A percentile compares a stretch with the other conserved stretches of the same genome.
These are phyloP conservation scores for Sminthurinus aureus DNA, from an alignment of 2,888 invertebrate genomes.

Conservation along the genomic window DNA sequence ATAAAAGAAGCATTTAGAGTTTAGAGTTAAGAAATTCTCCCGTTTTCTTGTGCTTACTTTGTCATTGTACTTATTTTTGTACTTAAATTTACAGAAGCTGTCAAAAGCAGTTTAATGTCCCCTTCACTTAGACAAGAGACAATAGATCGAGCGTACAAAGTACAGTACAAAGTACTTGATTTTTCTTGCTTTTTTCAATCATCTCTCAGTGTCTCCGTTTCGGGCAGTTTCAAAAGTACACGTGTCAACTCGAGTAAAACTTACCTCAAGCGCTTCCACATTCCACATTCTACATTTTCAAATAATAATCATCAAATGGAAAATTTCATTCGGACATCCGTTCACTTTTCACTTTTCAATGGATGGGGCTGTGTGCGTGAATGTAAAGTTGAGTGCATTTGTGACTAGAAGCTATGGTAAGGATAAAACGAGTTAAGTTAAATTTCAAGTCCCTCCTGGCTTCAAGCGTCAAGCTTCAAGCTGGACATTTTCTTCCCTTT, in stretches of 20 bases:
- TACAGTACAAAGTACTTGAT: conserved; percentile 29
- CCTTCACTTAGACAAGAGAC: neutral
- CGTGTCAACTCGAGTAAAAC: conserved; percentile 4
- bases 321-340: too few relatives aligned
- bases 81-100: neutral
- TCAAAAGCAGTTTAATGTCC: conserved; percentile 33
- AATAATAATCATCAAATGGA: too few relatives aligned
- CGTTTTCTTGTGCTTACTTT: neutral
- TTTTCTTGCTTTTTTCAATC: conserved; percentile 31
- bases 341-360: too few relatives aligned
- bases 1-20: conserved; percentile 19
- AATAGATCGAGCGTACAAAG: too few relatives aligned
- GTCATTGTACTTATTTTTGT: neutral
- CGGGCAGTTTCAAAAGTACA: neutral
- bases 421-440: neutral
- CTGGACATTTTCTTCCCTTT: neutral
- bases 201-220: conserved; percentile 4
- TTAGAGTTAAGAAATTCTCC: neutral
- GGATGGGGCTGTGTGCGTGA: neutral
- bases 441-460: neutral
- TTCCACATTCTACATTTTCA: neutral
- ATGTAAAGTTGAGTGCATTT: neutral
- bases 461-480: neutral
- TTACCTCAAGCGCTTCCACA: neutral
- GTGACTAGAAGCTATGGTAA: neutral